Percentiles rank a stretch among this genome's conserved stretches.
These are phyloP conservation scores for Raja brachyura DNA, from an alignment of 2,113 vertebrate genomes.

Conservation along the genomic window DNA sequence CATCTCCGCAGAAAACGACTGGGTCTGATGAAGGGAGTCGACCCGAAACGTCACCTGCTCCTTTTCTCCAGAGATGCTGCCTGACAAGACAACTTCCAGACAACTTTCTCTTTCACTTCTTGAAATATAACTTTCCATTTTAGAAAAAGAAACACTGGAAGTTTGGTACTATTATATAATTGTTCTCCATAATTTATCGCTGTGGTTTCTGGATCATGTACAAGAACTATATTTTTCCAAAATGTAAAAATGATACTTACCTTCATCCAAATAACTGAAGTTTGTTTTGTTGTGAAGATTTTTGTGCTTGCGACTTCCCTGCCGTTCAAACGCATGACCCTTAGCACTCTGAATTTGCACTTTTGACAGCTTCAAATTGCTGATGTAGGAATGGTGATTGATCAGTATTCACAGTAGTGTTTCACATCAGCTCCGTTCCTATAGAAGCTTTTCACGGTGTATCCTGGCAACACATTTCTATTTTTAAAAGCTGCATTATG, in stretches of 20 bases:
- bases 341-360: constrained; percentile 11
- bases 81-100: too few species aligned
- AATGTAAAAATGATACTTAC: neutral
- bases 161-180: neutral
- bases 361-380: constrained; percentile 26
- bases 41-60: too few species aligned
- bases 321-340: neutral
- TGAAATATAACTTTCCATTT: neutral
- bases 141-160: neutral
- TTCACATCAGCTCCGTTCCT: neutral
- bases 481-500: constrained; percentile 35
- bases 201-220: neutral
- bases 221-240: neutral
- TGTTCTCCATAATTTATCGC: neutral
- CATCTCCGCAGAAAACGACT: too few species aligned
- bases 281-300: neutral
- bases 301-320: neutral
- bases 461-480: constrained; percentile 37
- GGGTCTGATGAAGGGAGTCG: too few species aligned
- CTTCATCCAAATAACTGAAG: neutral
- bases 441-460: neutral
- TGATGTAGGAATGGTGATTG: constrained; percentile 12
- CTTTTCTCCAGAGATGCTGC: too few species aligned
- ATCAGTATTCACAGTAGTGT: constrained; percentile 22
- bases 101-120: neutral